phyloP scores from a whole-genome alignment of 2,113 vertebrate genomes.

The Spheniscus mendiculus region DNA sequence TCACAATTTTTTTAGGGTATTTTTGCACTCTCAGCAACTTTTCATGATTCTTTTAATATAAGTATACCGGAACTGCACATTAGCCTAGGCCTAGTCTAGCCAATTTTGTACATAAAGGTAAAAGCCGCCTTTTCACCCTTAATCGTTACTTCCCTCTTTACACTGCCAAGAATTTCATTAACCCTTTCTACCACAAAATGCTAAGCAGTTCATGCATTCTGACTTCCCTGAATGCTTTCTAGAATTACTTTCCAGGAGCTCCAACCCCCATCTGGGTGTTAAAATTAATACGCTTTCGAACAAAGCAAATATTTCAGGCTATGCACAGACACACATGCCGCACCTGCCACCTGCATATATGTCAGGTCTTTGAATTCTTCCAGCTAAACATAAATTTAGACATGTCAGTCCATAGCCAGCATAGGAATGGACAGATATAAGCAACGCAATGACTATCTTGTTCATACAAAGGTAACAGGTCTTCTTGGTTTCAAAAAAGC shows the following conservation, averaged over 20 bases:
- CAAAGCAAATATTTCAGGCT: neutral
- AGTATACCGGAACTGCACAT: neutral
- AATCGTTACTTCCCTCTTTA: neutral
- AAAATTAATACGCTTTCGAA: neutral
- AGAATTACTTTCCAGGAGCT: neutral
- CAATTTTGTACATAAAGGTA: neutral
- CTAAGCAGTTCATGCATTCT: neutral
- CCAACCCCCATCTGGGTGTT: neutral
- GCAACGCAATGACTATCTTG: neutral
- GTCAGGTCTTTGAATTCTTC: neutral
- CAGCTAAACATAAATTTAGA: neutral
- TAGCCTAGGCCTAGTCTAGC: neutral
- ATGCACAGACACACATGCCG: neutral
- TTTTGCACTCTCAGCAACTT: neutral
- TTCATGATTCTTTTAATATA: neutral
- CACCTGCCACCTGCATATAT: fast-evolving
- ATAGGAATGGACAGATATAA: neutral
- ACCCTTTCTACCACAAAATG: neutral
- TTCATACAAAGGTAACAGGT: neutral
- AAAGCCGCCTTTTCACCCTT: neutral
- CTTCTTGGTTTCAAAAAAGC: neutral
- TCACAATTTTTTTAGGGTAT: neutral
- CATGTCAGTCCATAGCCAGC: neutral
- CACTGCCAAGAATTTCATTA: neutral
- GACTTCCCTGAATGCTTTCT: neutral